Base-by-base conservation (phyloP, 2,888 invertebrate species). In the Apodemia duryi region DNA sequence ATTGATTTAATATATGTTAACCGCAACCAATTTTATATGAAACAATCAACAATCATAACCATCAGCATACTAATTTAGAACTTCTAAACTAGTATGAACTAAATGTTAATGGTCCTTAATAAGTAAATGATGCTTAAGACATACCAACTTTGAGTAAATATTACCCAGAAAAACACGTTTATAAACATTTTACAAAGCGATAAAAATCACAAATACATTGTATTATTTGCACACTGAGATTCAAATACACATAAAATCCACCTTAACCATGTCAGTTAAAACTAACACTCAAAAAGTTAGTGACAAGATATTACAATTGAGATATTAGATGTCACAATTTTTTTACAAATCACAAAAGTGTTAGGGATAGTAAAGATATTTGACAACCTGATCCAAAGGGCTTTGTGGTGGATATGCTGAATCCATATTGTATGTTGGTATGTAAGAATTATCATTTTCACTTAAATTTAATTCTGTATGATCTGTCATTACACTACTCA, bases 331-430 rank as follows among this genome's bases (percentile, higher is more conserved):
- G 29, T 29, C 54, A 54, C 54, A 54, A 28, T 54, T 10, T 54
- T 29, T 4, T 52, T 10, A 54, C 3, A 52, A 54, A 54, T 29
- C 11, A 43, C 43, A 28, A 28, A 54, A 54, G 1, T 54, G 54
- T 54, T 54, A 54, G 21, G 54, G 29, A 54, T 28, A 54, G 28
- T 21, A 54, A 54, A 54, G 54, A 54, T 54, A 54, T 54, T 54
- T 54, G 4, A 54, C 54, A 54, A 54, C 54, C 54, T 54, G 54
- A 54, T 54, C 54, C 11, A 29, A 54, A 29, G 29, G 54, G 5
- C 28, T 54, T 54, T 54, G 9, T 54, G 4, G 54, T 54, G 6
- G 10, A 54, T 54, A 28, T 11, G 43, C 11, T 43, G 11, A 29
- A 28, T 54, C 54, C 54, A 57, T 57, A 32, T 32, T 57, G 57